Evolutionary conservation across 2,888 invertebrate species (phyloP).

Genomic region (Sicus ferrugineus): DNA sequence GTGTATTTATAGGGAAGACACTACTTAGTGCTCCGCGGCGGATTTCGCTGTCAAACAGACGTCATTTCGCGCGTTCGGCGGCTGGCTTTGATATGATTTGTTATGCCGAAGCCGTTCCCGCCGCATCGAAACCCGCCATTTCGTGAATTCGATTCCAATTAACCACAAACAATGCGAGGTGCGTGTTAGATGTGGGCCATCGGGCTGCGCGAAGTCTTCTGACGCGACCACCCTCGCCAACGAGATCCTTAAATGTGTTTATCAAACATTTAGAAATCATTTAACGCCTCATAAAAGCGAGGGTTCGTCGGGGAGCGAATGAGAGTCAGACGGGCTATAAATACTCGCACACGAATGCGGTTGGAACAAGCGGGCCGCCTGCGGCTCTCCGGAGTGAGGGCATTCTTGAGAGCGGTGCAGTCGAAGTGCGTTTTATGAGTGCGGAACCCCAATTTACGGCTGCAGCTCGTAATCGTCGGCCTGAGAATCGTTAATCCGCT

Average conservation of each 20-base stretch:
- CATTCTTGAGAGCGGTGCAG: neutral
- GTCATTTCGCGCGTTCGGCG: constrained; percentile 45
- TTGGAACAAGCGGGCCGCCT: constrained; percentile 1
- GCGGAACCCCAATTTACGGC: constrained; percentile 23
- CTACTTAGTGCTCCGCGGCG: constrained; percentile 36
- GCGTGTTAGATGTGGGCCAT: too few relatives aligned
- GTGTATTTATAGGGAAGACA: constrained; percentile 26
- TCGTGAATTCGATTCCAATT: too few relatives aligned
- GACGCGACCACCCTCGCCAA: neutral
- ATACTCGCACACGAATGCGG: constrained; percentile 14
- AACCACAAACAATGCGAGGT: too few relatives aligned
- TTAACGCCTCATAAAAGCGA: constrained; percentile 9
- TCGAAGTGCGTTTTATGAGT: neutral
- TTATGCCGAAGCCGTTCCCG: neutral
- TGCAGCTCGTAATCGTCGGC: neutral
- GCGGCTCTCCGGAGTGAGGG: neutral
- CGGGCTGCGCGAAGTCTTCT: too few relatives aligned
- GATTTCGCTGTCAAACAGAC: constrained; percentile 46
- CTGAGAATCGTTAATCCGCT: constrained; percentile 22
- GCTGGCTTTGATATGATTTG: constrained; percentile 34
- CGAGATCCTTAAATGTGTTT: constrained; percentile 19
- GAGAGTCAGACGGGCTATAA: constrained; percentile 7
- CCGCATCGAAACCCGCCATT: neutral
- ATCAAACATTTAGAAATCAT: constrained; percentile 25
- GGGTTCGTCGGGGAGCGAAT: constrained; percentile 9